Evolutionary conservation across 1,140 invertebrate genomes (phyloP), one percentile per base, ranked within the genome.

Genomic region (Choristoneura fumiferana): DNA sequence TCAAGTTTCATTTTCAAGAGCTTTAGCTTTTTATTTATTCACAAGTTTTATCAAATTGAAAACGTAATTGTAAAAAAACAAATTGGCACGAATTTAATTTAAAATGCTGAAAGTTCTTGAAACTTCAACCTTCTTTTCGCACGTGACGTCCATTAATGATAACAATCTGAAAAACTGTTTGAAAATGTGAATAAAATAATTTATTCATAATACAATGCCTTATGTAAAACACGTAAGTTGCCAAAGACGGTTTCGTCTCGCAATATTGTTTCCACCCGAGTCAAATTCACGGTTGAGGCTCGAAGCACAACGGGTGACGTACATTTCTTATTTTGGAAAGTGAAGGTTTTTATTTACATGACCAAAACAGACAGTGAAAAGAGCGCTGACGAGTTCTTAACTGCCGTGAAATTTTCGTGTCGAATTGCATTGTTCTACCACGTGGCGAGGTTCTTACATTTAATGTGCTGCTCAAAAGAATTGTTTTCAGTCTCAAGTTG

Each of bases 281-380:
- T 53, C 65, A 17, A 67, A 77, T 81, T 67, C 73, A 73, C 63
- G 64, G 71, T 69, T 73, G 55, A 57, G 59, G 65, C 49, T 69
- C 73, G 55, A 57, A 61, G 65, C 49, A 56, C 12, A 49, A 45
- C 52, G 45, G 40, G 61, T 63, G 57, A 53, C 54, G 60, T 54
- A 55, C 60, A 68, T 81, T 83, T 79, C 74, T 80, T 72, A 81
- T 80, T 83, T 86, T 87, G 83, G 84, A 87, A 87, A 87, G 81
- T 76, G 81, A 87, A 87, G 73, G 78, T 81, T 79, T 71, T 65
- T 68, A 80, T 85, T 84, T 78, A 78, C 78, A 81, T 81, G 63
- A 71, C 60, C 68, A 73, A 76, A 70, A 69, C 49, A 55, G 29
- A 54, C 29, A 69, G 65, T 73, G 61, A 62, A 56, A 62, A 53